phyloP scores from a whole-genome alignment of 2,797 vertebrate genomes.

The Hephaestus fuliginosus region DNA sequence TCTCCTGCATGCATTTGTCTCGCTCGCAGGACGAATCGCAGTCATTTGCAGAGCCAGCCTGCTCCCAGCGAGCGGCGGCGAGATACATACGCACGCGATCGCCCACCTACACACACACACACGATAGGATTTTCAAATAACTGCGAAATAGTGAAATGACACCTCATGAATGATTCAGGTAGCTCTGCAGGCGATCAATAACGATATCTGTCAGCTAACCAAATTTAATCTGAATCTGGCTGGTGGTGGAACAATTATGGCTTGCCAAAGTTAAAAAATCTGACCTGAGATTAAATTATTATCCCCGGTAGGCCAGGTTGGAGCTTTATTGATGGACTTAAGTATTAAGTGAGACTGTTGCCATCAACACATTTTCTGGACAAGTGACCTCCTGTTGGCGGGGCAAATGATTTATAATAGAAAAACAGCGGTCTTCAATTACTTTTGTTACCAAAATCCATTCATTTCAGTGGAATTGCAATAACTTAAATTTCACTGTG shows the following conservation, averaged over 20 bases:
- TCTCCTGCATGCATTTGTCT: slow-evolving; percentile 28
- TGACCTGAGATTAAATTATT: background rate
- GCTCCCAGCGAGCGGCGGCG: slow-evolving; percentile 9
- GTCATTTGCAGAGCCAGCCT: slow-evolving; percentile 7
- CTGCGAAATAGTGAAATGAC: slow-evolving; percentile 11
- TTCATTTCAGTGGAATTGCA: background rate
- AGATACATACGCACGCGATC: background rate
- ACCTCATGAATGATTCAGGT: slow-evolving; percentile 11
- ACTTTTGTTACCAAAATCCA: background rate
- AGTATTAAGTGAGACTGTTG: background rate
- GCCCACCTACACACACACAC: background rate
- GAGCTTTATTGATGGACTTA: background rate
- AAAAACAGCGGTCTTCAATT: too few relatives aligned
- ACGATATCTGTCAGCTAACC: background rate
- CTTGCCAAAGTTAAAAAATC: background rate
- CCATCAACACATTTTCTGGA: background rate
- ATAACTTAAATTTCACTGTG: background rate
- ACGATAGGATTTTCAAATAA: background rate
- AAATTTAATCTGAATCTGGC: slow-evolving; percentile 5
- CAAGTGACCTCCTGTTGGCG: background rate
- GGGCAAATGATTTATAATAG: background rate
- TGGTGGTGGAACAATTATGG: background rate
- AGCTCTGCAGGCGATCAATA: background rate
- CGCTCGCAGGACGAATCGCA: slow-evolving; percentile 30
- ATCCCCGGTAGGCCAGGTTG: background rate